Percentiles rank a stretch among this genome's conserved stretches.
Conservation (phyloP, 2,113 vertebrate species). For the Cathartes aura region DNA sequence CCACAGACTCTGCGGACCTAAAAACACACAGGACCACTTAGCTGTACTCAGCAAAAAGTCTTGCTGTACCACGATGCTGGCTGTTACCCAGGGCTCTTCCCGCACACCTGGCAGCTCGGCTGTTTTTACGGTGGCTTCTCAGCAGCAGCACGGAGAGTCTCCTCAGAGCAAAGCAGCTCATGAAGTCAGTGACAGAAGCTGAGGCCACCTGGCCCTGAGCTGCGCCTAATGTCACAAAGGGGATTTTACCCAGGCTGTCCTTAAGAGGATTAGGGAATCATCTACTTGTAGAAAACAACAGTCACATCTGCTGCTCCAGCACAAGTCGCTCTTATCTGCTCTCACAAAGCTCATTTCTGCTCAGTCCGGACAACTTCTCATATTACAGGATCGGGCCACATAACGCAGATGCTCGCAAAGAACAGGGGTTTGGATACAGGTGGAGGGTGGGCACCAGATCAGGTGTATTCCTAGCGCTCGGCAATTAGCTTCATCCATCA, state of each 20-base stretch:
- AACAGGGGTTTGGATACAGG: not conserved
- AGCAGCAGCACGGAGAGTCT: not conserved
- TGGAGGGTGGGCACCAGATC: not conserved
- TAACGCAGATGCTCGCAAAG: not conserved
- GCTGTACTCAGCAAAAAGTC: not conserved
- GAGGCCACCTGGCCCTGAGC: slow-evolving; percentile 52
- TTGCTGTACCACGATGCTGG: not conserved
- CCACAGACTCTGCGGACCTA: not conserved
- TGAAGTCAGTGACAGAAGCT: not conserved
- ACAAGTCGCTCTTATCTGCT: not conserved
- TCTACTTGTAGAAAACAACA: slow-evolving; percentile 40
- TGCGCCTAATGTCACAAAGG: slow-evolving; percentile 43
- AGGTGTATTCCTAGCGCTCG: fast-evolving
- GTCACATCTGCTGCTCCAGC: not conserved
- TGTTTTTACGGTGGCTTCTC: not conserved
- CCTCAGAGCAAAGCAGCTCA: not conserved
- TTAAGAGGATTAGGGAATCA: slow-evolving; percentile 62
- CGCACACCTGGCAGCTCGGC: not conserved
- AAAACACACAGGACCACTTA: fast-evolving
- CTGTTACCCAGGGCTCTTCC: not conserved
- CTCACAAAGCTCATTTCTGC: not conserved
- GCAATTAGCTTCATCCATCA: not conserved
- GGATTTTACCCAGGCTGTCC: slow-evolving; percentile 49
- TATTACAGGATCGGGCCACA: not conserved
- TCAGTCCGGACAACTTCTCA: not conserved